A percentile compares a stretch with the other conserved stretches of the same genome.
Evolutionary conservation across 2,797 vertebrate genomes (phyloP).

Genomic region (Cynodonichthys magdalenae): DNA sequence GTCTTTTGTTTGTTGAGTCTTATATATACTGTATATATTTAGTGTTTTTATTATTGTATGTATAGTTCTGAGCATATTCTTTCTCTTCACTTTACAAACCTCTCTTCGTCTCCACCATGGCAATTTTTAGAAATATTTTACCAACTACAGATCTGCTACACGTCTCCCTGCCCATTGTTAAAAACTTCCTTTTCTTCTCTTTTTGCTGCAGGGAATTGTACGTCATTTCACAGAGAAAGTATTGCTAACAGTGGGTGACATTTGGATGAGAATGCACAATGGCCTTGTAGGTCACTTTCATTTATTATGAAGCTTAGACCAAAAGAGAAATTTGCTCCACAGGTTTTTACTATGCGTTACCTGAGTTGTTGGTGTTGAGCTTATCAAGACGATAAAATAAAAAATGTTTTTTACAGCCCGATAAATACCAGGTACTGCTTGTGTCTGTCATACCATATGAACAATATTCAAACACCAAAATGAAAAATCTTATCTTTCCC

Average conservation of each 20-base stretch:
- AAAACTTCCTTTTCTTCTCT: conserved; percentile 38
- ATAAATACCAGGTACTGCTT: no score
- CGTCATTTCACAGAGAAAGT: conserved; percentile 45
- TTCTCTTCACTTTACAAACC: conserved; percentile 30
- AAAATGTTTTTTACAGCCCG: background rate
- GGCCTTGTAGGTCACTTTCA: conserved; percentile 55
- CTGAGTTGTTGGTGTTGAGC: conserved; percentile 36
- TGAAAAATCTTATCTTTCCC: no score
- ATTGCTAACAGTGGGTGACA: conserved; percentile 55
- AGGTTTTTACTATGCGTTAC: conserved; percentile 46
- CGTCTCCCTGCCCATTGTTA: conserved; percentile 34
- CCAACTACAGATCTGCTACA: conserved; percentile 34
- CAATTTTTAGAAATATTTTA: conserved; percentile 52
- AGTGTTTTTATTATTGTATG: background rate
- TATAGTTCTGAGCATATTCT: conserved; percentile 5
- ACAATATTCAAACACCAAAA: background rate
- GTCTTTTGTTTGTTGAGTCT: background rate
- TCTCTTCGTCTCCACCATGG: conserved; percentile 50
- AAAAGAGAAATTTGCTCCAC: conserved; percentile 39
- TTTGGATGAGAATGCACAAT: conserved; percentile 46
- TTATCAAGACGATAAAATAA: conserved; percentile 11
- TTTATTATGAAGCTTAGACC: conserved; percentile 55
- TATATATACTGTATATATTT: background rate
- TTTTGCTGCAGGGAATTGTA: conserved; percentile 49
- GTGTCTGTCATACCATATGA: no score